Base-by-base conservation (phyloP, 1,140 invertebrate species). In the Lepidostoma basale region DNA sequence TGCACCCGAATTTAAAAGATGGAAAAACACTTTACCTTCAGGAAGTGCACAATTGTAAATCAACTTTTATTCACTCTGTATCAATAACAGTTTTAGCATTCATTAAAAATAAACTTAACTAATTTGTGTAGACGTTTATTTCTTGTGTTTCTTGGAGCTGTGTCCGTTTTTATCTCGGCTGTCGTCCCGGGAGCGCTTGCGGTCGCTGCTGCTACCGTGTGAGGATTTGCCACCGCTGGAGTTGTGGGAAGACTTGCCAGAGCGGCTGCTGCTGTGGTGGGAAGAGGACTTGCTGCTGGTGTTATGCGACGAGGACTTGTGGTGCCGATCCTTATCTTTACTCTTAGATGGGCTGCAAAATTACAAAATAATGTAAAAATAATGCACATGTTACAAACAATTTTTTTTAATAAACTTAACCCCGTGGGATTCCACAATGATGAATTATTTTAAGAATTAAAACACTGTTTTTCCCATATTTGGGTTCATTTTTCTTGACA, bases 121-220 rank as follows among this genome's bases (percentile, higher is more conserved):
- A n/a, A 3, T 20, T 45, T 14, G 18, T 3, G 8, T 20, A 2
- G n/a, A 39, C 14, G 33, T 18, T 58, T 59, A 79, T 77, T 78
- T 77, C 84, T 82, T 90, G 18, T 88, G 85, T 80, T 87, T 91
- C 76, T 92, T 92, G 47, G 87, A 83, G 65, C 84, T 85, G 71
- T 85, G 88, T 9, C 85, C 82, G 68, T 81, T 78, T 75, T 84
- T 85, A 36, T 91, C 90, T n/a, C 83, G 81, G 74, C 89, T 91
- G 63, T 90, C 88, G 26, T 92, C 90, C 22, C 90, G 85, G 8
- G 88, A 85, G 28, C 92, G 85, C 77, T 93, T 93, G 64, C 77
- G 75, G 71, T 78, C 77, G 62, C 64, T 69, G 69, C 79, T 81
- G 68, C 54, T 45, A 8, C 42, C 42, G 12, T 45, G 42, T n/a